A percentile compares a stretch with the other conserved stretches of the same genome.
These are phyloP conservation scores for Octopus bimaculoides DNA, from an alignment of 1,140 invertebrate species.

Conservation along the genomic window DNA sequence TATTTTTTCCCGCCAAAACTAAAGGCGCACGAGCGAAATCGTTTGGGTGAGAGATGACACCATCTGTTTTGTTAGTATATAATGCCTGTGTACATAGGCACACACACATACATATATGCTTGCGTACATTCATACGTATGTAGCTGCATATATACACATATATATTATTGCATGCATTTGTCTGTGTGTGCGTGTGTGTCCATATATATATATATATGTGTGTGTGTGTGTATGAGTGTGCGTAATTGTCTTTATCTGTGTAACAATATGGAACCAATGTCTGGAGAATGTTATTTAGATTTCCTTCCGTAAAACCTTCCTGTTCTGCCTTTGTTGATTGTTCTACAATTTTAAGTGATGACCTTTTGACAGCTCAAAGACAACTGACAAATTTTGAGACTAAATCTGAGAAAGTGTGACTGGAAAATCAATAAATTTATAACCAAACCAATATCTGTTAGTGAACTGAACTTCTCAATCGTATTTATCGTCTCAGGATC, in stretches of 20 bases:
- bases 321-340: background rate
- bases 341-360: background rate
- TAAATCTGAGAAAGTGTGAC: background rate
- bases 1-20: too few species aligned
- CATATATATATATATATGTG: background rate
- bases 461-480: too few species aligned
- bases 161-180: background rate
- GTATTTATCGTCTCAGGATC: too few species aligned
- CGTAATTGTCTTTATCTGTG: background rate
- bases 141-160: background rate
- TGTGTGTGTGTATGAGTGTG: background rate
- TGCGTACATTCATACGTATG: background rate
- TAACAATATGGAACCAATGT: background rate
- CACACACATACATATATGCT: background rate
- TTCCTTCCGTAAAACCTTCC: background rate
- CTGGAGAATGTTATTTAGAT: background rate
- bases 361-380: background rate
- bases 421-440: background rate
- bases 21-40: too few species aligned
- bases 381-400: background rate
- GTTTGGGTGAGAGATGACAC: too few species aligned
- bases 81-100: too few species aligned
- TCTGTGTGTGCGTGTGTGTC: background rate
- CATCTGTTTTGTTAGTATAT: too few species aligned
- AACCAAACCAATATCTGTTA: too few species aligned